These are phyloP conservation scores for Gambelia wislizenii DNA, from an alignment of 2,797 vertebrate species.

Conservation along the genomic window DNA sequence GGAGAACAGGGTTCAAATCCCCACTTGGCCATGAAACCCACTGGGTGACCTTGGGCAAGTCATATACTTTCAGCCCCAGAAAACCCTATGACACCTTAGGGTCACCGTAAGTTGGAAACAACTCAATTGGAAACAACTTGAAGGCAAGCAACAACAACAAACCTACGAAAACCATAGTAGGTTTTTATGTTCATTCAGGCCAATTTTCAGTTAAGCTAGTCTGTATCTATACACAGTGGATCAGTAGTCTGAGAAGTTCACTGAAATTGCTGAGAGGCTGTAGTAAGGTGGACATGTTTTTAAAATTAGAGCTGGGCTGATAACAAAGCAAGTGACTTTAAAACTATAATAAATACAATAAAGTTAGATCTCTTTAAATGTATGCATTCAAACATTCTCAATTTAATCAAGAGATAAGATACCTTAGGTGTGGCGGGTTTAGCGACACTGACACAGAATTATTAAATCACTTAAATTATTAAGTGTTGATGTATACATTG, in stretches of 20 bases:
- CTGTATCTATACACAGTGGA: neutral
- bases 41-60: too few relatives aligned
- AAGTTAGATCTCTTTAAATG: neutral
- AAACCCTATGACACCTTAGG: too few relatives aligned
- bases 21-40: too few relatives aligned
- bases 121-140: too few relatives aligned
- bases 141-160: too few relatives aligned
- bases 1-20: too few relatives aligned
- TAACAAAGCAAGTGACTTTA: neutral
- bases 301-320: neutral
- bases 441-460: neutral
- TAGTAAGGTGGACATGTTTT: neutral
- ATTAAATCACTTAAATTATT: neutral
- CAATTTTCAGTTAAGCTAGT: neutral
- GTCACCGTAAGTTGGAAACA: too few relatives aligned
- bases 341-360: neutral
- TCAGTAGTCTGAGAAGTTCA: neutral
- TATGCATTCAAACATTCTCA: neutral
- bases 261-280: neutral
- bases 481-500: neutral
- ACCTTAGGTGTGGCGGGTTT: neutral
- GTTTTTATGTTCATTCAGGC: neutral
- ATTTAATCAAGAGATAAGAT: neutral
- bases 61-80: too few relatives aligned
- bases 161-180: neutral